Percentiles rank a stretch among this genome's conserved stretches.
phyloP scores from a whole-genome alignment of 2,888 invertebrate species.

The Ophioninae sp. region DNA sequence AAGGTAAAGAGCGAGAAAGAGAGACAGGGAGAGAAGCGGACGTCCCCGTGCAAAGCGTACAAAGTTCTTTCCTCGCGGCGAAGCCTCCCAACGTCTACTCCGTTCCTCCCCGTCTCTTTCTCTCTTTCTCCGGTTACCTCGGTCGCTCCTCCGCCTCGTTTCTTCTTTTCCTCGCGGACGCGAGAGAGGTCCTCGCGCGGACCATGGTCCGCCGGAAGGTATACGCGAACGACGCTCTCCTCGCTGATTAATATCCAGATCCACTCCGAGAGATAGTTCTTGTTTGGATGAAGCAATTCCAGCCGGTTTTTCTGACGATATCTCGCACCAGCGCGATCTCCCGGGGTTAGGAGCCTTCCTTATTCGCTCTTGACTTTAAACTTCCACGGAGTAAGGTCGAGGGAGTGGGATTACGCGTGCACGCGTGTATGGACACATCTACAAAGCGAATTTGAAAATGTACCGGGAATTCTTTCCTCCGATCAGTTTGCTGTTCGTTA shows the following conservation, averaged over 20 bases:
- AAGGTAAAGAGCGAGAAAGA: conserved; percentile 3
- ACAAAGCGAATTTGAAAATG: neutral
- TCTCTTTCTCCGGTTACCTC: conserved; percentile 41
- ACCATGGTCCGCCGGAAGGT: conserved; percentile 44
- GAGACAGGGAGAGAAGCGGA: conserved; percentile 28
- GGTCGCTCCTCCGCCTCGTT: conserved; percentile 55
- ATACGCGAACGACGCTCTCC: conserved; percentile 64
- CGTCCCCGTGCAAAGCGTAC: conserved; percentile 40
- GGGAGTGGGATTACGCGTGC: neutral
- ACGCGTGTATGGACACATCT: conserved; percentile 28
- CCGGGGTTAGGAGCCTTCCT: conserved; percentile 55
- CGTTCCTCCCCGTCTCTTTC: neutral
- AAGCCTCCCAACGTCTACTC: conserved; percentile 51
- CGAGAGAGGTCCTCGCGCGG: conserved; percentile 36
- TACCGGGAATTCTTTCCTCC: neutral
- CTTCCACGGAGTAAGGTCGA: conserved; percentile 27
- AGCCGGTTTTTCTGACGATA: conserved; percentile 76
- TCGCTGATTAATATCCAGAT: conserved; percentile 78
- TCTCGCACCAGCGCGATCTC: conserved; percentile 70
- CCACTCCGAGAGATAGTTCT: conserved; percentile 74
- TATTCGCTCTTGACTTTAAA: conserved; percentile 41
- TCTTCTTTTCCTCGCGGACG: conserved; percentile 58
- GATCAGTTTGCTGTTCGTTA: neutral
- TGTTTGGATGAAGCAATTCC: conserved; percentile 79
- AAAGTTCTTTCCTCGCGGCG: conserved; percentile 46